Percentiles rank a stretch among this genome's conserved stretches.
Conservation (phyloP, 1,140 invertebrate genomes). For the Leptoteleia sp. region DNA sequence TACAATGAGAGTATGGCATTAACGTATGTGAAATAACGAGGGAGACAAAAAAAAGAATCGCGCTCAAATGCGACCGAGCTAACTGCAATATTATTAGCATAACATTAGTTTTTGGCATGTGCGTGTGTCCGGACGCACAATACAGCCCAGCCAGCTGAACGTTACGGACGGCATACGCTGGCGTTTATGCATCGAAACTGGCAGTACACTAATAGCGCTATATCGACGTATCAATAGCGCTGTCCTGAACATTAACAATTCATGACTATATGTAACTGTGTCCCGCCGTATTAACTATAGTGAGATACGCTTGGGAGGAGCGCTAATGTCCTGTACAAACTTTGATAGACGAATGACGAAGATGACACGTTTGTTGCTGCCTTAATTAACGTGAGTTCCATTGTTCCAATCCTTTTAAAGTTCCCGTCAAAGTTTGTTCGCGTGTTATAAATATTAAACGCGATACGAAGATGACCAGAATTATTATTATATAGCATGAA, state of each 20-base stretch:
- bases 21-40: constrained; percentile 41
- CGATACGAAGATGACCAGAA: no score
- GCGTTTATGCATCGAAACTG: constrained; percentile 41
- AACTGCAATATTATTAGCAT: constrained; percentile 55
- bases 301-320: constrained; percentile 48
- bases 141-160: constrained; percentile 19
- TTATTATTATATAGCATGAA: no score
- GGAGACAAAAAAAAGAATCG: constrained; percentile 31
- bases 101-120: constrained; percentile 62
- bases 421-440: no score
- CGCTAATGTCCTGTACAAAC: constrained; percentile 23
- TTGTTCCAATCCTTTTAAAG: no score
- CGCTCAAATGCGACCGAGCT: constrained; percentile 31
- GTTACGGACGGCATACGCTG: constrained; percentile 28
- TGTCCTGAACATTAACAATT: constrained; percentile 65
- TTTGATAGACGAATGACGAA: constrained; percentile 17
- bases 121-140: constrained; percentile 39
- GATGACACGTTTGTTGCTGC: no score
- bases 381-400: no score
- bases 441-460: no score
- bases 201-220: constrained; percentile 59
- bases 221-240: constrained; percentile 67
- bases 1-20: no score
- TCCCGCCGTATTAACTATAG: constrained; percentile 43
- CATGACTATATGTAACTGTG: constrained; percentile 53